Evolutionary conservation across 2,888 invertebrate genomes (phyloP).

Genomic region (Blera fallax): DNA sequence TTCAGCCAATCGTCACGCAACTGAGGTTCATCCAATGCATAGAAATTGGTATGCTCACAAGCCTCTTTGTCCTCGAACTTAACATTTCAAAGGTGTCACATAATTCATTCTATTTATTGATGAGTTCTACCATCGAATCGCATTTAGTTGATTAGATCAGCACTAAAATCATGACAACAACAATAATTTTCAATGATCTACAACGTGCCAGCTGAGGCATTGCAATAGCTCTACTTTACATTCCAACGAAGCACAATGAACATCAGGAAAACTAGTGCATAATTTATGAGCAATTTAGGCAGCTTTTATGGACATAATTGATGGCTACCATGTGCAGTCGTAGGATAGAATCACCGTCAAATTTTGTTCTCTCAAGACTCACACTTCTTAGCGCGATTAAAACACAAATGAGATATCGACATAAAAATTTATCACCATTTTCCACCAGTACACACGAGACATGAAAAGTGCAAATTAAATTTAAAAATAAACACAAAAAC

Average conservation of each 20-base stretch:
- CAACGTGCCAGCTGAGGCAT: background rate
- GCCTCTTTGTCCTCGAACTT: too few species aligned
- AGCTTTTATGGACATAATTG: background rate
- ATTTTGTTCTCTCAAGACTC: background rate
- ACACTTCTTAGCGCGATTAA: background rate
- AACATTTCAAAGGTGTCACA: too few species aligned
- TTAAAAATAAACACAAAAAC: constrained; percentile 32
- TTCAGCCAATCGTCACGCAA: too few species aligned
- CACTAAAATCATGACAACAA: background rate
- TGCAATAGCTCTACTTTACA: background rate
- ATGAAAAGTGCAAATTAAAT: constrained; percentile 17
- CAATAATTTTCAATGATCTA: background rate
- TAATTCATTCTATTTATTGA: too few species aligned
- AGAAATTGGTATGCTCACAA: too few species aligned
- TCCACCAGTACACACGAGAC: background rate
- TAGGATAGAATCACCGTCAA: background rate
- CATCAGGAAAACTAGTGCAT: background rate
- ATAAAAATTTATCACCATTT: constrained; percentile 19
- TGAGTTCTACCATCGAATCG: too few species aligned
- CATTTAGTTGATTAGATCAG: background rate
- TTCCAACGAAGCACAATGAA: background rate
- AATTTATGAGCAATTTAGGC: background rate
- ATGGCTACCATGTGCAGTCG: background rate
- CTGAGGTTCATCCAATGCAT: too few species aligned
- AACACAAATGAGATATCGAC: constrained; percentile 10